Conservation (phyloP, 2,113 vertebrate species). For the Neolamprologus longior region DNA sequence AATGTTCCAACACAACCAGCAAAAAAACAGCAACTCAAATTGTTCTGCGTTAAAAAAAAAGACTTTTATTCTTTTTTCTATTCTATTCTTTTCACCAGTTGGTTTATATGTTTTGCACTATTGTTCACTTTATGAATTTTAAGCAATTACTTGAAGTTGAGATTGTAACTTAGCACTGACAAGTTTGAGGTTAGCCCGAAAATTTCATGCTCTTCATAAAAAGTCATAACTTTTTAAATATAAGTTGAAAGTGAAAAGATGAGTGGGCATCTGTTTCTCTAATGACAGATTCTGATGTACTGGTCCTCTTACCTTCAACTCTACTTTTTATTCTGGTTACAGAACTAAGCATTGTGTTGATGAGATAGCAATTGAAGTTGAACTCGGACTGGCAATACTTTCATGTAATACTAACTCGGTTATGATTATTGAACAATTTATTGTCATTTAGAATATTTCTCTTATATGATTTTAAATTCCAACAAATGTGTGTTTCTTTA, state of each 20-base stretch:
- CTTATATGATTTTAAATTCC: background rate
- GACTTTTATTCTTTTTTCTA: background rate
- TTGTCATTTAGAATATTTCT: background rate
- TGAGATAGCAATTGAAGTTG: background rate
- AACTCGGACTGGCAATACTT: background rate
- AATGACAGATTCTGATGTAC: background rate
- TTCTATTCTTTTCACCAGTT: background rate
- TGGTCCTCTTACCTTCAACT: background rate
- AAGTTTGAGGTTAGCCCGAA: background rate
- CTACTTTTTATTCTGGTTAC: background rate
- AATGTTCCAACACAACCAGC: background rate
- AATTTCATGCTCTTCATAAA: background rate
- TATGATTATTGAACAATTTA: background rate
- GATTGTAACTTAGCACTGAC: slow-evolving; percentile 1
- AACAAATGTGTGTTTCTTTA: background rate
- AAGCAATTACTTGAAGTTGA: slow-evolving; percentile 68
- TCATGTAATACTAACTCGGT: background rate
- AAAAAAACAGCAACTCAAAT: background rate
- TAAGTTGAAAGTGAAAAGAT: background rate
- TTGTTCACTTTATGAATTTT: slow-evolving; percentile 69
- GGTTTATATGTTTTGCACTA: slow-evolving; percentile 64
- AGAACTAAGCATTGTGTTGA: background rate
- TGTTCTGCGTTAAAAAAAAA: background rate
- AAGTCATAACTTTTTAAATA: background rate
- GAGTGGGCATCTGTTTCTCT: background rate